Evolutionary conservation across 2,888 invertebrate species (phyloP), one percentile per base, ranked within the genome.

Genomic region (Anthophora plumipes): DNA sequence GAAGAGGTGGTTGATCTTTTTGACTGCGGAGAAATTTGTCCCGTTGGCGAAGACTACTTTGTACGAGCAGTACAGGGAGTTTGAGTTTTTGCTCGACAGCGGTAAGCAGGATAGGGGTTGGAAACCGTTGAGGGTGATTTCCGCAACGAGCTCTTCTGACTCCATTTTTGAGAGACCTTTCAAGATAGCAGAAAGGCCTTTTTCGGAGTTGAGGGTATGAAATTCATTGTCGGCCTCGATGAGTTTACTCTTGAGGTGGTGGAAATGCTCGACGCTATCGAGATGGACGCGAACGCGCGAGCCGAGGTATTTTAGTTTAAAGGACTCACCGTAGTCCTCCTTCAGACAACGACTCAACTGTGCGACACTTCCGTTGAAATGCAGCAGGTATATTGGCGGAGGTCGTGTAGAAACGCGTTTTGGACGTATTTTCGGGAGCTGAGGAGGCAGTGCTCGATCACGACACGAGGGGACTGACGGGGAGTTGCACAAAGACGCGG

Each of bases 321-420:
- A 52, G 20, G 52, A 7, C n/a, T n/a, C 20, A n/a, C 8, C 52
- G n/a, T 14, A 17, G 17, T 14, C 20, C 52, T 9, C 9, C 52
- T 22, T 52, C 1, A n/a, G 7, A 12, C 25, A 54, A 12, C 54
- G 54, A 2, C 25, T 54, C 25, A 54, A 14, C 25, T 54, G 54
- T 3, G 54, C 54, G 25, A 54, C 54, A 25, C 25, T 54, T 31
- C 25, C 25, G 25, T 54, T 54, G 54, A 54, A 54, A 54, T 54
- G 20, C 11, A 25, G 25, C 54, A 54, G 0, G 12, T 25, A 54
- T 25, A 52, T 52, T 22, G 52, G 52, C 50, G 50, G 52, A 20
- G 20, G 52, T 8, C 22, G 52, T 5, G 22, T 7, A 41, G 41
- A 41, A 9, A 9, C 41, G 41, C 41, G 41, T 41, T 41, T 41